Evolutionary conservation across 2,797 vertebrate genomes (phyloP).

Genomic region (Sciurus vulgaris): DNA sequence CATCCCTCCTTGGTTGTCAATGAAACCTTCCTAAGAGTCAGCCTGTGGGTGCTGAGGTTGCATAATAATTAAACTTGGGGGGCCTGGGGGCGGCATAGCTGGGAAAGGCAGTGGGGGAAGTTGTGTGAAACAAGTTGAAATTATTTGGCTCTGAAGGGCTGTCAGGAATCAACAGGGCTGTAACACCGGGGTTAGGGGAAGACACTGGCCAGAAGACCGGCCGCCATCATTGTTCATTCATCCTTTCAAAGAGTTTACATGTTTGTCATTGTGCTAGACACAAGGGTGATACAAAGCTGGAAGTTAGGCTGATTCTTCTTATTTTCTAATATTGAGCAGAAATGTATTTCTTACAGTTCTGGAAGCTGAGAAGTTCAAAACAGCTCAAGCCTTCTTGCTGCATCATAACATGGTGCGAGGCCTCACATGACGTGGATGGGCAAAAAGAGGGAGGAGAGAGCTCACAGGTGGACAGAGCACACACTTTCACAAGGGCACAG

Average conservation of each 20-base stretch:
- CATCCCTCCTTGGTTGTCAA: neutral
- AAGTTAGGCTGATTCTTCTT: neutral
- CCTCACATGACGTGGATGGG: too few species aligned
- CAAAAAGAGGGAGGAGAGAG: too few species aligned
- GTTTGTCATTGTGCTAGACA: neutral
- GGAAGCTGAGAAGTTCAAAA: too few species aligned
- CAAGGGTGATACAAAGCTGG: neutral
- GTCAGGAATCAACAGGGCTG: neutral
- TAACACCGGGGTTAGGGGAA: neutral
- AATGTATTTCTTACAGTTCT: too few species aligned
- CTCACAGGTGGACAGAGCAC: too few species aligned
- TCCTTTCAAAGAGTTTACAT: neutral
- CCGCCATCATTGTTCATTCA: too few species aligned
- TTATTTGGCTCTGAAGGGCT: neutral
- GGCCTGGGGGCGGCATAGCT: neutral
- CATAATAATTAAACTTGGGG: too few species aligned
- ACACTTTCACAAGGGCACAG: too few species aligned
- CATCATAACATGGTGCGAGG: too few species aligned
- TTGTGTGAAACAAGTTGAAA: accelerated
- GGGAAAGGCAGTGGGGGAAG: neutral
- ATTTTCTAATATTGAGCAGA: too few species aligned
- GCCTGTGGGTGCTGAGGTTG: neutral
- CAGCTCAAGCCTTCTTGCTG: too few species aligned
- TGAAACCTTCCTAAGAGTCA: neutral
- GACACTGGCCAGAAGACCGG: accelerated